Evolutionary conservation across 2,888 invertebrate genomes (phyloP), one percentile per base, ranked within the genome.

Genomic region (Plebejus melissa): DNA sequence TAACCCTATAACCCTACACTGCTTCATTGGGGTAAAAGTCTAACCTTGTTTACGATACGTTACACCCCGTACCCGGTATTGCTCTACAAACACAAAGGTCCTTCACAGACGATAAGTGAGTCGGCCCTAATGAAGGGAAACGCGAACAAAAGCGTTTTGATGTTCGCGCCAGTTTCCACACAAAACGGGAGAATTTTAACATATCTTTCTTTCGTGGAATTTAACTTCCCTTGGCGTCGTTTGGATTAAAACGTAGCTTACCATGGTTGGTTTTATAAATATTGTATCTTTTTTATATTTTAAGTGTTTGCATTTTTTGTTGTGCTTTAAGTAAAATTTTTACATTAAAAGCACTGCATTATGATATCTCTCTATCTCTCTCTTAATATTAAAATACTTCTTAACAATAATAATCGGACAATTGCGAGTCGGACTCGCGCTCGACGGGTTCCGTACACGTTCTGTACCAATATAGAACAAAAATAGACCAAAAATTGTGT

Each of bases 121-220:
- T 22, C 28, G 65, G 32, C 65, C 28, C 65, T 65, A 65, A 65
- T 65, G 71, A 71, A 71, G 22, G 46, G 46, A 41, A 71, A 22
- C 5, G 46, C 46, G 41, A 71, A 71, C 41, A 41, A 71, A 71
- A 71, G 46, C 71, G 71, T 71, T 71, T 71, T 71, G 41, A 41
- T 71, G 71, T 71, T 32, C 11, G 60, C 60, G 32, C 65, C 32
- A 32, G 13, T 32, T 58, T 65, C 65, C 32, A 1, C 11, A 4
- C 32, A 65, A 65, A 32, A 32, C 65, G 65, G 28, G 65, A 65
- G 65, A 65, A 36, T 36, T 16, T 65, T 65, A 65, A 36, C 11
- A 65, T 65, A 65, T 65, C 65, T 65, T 36, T 36, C 36, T 65
- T 65, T 65, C 13, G 9, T 28, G 32, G 9, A 65, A 65, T 28